Conservation (phyloP, 2,797 vertebrate genomes). For the Centropyge bicolor region DNA sequence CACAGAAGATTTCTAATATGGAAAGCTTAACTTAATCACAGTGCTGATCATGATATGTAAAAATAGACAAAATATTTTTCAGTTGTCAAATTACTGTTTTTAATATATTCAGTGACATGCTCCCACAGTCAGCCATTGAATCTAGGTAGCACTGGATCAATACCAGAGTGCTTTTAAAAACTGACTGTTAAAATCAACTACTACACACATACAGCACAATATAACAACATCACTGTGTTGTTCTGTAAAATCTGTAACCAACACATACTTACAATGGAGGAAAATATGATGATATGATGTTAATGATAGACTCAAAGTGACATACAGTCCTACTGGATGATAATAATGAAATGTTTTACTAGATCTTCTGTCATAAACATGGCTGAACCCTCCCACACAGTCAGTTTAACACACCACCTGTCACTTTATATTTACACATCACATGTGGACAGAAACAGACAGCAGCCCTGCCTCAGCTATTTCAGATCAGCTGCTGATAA, state of each 20-base stretch:
- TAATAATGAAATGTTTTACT: background rate
- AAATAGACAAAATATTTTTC: background rate
- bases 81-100: background rate
- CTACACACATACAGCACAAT: background rate
- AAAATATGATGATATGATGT: background rate
- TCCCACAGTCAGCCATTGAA: background rate
- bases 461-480: slow-evolving; percentile 14
- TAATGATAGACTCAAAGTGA: background rate
- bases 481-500: background rate
- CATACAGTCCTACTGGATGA: background rate
- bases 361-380: slow-evolving; percentile 11
- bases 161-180: background rate
- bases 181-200: background rate
- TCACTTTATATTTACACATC: slow-evolving; percentile 26
- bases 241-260: background rate
- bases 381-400: background rate
- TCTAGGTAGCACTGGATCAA: background rate
- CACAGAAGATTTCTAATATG: background rate
- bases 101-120: background rate
- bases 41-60: background rate
- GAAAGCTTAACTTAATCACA: background rate
- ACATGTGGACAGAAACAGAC: slow-evolving; percentile 27
- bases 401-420: slow-evolving; percentile 22
- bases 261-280: background rate
- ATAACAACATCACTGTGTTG: background rate